Evolutionary conservation across 1,140 invertebrate species (phyloP).

Genomic region (Drosophila nigromelanica): DNA sequence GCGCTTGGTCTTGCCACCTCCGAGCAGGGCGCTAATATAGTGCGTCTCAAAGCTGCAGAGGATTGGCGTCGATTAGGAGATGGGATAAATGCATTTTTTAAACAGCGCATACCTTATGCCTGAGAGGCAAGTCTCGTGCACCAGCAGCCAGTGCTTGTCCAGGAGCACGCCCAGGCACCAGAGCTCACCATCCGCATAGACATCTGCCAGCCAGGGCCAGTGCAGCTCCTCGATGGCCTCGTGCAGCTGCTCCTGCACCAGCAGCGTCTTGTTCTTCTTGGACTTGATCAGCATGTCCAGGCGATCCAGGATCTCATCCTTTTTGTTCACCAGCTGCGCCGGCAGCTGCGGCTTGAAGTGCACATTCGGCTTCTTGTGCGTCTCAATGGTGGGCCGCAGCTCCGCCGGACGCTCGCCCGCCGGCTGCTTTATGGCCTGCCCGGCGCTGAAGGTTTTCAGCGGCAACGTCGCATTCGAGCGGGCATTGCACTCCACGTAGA

Average conservation of each 20-base stretch:
- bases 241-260: constrained; percentile 72
- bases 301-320: constrained; percentile 72
- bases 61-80: neutral
- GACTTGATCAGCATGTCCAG: constrained; percentile 64
- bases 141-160: constrained; percentile 87
- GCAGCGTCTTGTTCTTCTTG: constrained; percentile 70
- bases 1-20: constrained; percentile 85
- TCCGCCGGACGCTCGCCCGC: constrained; percentile 13
- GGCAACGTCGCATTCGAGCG: constrained; percentile 62
- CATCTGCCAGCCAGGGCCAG: constrained; percentile 88
- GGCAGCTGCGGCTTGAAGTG: constrained; percentile 67
- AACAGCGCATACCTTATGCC: constrained; percentile 84
- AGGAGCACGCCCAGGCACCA: constrained; percentile 88
- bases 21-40: constrained; percentile 88
- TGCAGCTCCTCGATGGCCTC: constrained; percentile 73
- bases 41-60: constrained; percentile 85
- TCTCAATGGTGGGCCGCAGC: constrained; percentile 62
- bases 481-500: constrained; percentile 73
- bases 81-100: neutral
- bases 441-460: constrained; percentile 71
- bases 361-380: constrained; percentile 67
- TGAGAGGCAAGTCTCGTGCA: constrained; percentile 85
- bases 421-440: constrained; percentile 31
- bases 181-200: constrained; percentile 88
- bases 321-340: constrained; percentile 56